Conservation (phyloP, 2,888 invertebrate genomes). For the Rhingia rostrata region DNA sequence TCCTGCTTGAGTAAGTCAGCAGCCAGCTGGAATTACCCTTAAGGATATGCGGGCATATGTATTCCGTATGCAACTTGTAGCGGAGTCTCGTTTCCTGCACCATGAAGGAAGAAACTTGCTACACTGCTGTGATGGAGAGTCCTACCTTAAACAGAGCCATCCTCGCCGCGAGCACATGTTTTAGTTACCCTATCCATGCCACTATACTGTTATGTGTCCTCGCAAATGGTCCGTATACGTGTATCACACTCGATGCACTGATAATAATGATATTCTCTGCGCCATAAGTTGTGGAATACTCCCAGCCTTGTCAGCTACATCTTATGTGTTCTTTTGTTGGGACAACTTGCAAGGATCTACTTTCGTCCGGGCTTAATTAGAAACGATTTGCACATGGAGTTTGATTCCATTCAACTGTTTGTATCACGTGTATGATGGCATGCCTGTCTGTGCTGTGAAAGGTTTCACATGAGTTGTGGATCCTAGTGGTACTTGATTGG, state of each 20-base stretch:
- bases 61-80: slow-evolving; percentile 17
- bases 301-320: slow-evolving; percentile 36
- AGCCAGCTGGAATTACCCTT: slow-evolving; percentile 62
- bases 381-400: slow-evolving; percentile 71
- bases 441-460: neutral
- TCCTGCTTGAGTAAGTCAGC: slow-evolving; percentile 51
- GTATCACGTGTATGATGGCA: slow-evolving; percentile 9
- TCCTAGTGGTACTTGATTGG: slow-evolving; percentile 8
- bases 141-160: neutral
- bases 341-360: slow-evolving; percentile 59
- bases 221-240: slow-evolving; percentile 30
- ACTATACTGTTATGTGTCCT: slow-evolving; percentile 34
- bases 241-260: slow-evolving; percentile 40
- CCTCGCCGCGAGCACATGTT: neutral
- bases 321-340: slow-evolving; percentile 49
- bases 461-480: neutral
- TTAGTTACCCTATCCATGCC: neutral
- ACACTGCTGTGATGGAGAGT: slow-evolving; percentile 21
- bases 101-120: slow-evolving; percentile 37
- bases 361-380: slow-evolving; percentile 66
- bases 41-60: slow-evolving; percentile 58
- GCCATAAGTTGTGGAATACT: slow-evolving; percentile 16
- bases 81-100: slow-evolving; percentile 58
- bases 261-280: slow-evolving; percentile 55
- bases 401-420: slow-evolving; percentile 67